Conservation (phyloP, 2,113 vertebrate species). For the Cephalopholis sonnerati region DNA sequence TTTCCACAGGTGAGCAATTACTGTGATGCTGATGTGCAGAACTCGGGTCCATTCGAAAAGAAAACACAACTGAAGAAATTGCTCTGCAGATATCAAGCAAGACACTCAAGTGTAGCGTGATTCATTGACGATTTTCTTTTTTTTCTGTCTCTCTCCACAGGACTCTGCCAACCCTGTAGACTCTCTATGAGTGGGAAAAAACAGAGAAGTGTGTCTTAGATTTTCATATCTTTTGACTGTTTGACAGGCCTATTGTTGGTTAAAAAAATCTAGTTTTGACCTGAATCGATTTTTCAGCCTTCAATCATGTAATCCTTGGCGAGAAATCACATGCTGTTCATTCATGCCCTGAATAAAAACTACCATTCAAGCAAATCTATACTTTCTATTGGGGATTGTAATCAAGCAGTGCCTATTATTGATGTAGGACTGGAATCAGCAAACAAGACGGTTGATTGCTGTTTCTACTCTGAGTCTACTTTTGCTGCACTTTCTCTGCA, state of each 20-base stretch:
- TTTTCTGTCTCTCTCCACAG: not conserved
- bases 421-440: not conserved
- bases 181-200: not conserved
- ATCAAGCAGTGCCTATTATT: slow-evolving; percentile 2
- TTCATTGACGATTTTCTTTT: slow-evolving; percentile 20
- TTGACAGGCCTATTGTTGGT: slow-evolving; percentile 20
- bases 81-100: slow-evolving; percentile 33
- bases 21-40: slow-evolving; percentile 4
- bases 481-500: not conserved
- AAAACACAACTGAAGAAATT: slow-evolving; percentile 14
- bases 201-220: not conserved
- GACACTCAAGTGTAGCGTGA: slow-evolving; percentile 20
- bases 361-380: not conserved
- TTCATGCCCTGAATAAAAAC: slow-evolving; percentile 9
- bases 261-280: slow-evolving; percentile 15
- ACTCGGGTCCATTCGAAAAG: slow-evolving; percentile 17
- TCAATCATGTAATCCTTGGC: slow-evolving; percentile 12
- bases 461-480: not conserved
- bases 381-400: slow-evolving; percentile 1
- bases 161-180: slow-evolving; percentile 8
- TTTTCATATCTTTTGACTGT: slow-evolving; percentile 17
- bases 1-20: slow-evolving; percentile 46
- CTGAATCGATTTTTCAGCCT: slow-evolving; percentile 3
- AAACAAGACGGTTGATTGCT: slow-evolving; percentile 17
- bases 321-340: slow-evolving; percentile 8